phyloP scores from a whole-genome alignment of 2,797 vertebrate genomes.

The Dipus sagitta region DNA sequence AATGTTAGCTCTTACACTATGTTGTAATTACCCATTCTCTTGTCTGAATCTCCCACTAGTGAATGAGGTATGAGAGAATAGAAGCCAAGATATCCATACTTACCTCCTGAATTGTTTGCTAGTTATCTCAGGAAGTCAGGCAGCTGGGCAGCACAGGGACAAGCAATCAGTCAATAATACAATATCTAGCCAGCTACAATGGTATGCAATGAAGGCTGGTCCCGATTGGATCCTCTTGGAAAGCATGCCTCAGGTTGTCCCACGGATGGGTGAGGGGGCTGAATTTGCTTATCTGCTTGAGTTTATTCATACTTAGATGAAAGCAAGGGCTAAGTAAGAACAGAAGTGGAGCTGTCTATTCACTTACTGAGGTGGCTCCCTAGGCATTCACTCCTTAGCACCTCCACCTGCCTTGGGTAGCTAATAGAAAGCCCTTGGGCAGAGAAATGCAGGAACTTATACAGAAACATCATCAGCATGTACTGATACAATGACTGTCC shows the following conservation, averaged over 20 bases:
- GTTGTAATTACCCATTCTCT: background rate
- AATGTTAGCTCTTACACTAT: background rate
- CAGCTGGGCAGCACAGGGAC: background rate
- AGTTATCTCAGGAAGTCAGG: background rate
- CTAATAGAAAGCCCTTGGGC: background rate
- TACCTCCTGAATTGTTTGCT: background rate
- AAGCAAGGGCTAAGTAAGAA: background rate
- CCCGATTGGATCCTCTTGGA: background rate
- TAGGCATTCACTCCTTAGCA: background rate
- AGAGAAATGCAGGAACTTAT: background rate
- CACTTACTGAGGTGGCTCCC: background rate
- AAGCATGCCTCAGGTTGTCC: background rate
- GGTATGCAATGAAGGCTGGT: background rate
- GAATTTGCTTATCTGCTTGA: background rate
- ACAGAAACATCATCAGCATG: background rate
- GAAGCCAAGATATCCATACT: background rate
- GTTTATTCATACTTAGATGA: background rate
- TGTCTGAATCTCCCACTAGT: background rate
- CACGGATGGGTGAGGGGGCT: accelerated
- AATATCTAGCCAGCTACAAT: background rate
- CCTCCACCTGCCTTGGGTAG: background rate
- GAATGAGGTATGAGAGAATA: background rate
- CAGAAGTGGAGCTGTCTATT: background rate
- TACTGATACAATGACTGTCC: background rate
- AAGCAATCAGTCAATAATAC: background rate